These are phyloP conservation scores for Doris montereyensis DNA, from an alignment of 2,888 invertebrate species.

Conservation along the genomic window DNA sequence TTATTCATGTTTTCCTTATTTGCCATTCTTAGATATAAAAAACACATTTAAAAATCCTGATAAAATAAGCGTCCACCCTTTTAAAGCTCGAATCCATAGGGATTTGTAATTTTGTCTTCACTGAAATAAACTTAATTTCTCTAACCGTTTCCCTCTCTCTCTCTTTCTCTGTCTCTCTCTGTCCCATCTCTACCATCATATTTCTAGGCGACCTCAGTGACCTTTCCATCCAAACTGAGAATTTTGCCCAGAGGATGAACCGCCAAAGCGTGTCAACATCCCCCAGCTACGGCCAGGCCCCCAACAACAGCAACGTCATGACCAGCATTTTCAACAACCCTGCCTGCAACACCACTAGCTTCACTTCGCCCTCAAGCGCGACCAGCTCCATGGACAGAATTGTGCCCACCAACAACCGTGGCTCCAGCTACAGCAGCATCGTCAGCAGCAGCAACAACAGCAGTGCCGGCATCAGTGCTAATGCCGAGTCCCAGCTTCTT, in stretches of 20 bases:
- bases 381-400: not conserved
- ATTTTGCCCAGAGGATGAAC: conserved; percentile 62
- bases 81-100: too few relatives aligned
- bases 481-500: conserved; percentile 39
- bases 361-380: not conserved
- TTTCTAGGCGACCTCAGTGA: conserved; percentile 63
- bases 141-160: too few relatives aligned
- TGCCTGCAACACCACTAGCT: not conserved
- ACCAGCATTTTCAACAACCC: conserved; percentile 29
- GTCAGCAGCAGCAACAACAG: conserved; percentile 59
- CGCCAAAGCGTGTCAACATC: conserved; percentile 44
- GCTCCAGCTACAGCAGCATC: conserved; percentile 66
- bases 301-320: too few relatives aligned
- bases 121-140: too few relatives aligned
- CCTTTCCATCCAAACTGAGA: conserved; percentile 66
- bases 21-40: too few relatives aligned
- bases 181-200: not conserved
- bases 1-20: too few relatives aligned
- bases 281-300: too few relatives aligned
- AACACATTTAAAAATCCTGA: too few relatives aligned
- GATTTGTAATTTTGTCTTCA: too few relatives aligned
- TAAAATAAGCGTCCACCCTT: too few relatives aligned
- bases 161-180: not conserved
- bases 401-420: not conserved
- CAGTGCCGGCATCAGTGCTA: conserved; percentile 46